Evolutionary conservation across 1,140 invertebrate species (phyloP), one percentile per base, ranked within the genome.

Genomic region (Rhagoletis zephyria): DNA sequence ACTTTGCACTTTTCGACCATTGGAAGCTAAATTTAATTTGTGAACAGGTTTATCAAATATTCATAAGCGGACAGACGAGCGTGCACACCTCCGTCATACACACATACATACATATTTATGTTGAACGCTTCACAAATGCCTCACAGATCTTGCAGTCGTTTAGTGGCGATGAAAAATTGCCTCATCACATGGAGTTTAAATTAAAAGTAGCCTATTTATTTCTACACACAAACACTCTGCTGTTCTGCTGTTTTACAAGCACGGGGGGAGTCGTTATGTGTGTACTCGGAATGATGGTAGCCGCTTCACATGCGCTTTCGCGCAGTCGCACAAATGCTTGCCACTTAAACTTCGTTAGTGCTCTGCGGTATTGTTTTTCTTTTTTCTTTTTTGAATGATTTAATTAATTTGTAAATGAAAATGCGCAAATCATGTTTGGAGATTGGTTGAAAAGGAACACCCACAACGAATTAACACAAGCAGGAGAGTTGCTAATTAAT

Each of bases 21-120:
- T 89, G 90, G 89, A 92, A 92, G 91, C 92, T 92, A 91, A 91
- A 91, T 90, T 90, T 89, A 87, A 87, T 87, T 87, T 88, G 87
- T 60, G 59, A 86, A 89, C 88, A 87, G 86, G 86, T 88, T 88
- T 67, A 56, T 87, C 64, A 88, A 85, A 85, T 64, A 85, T 63
- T 85, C 85, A 61, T 85, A 61, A 85, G 30, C 59, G 60, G 4
- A 81, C 74, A 74, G 48, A 81, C 67, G 3, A 51, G 74, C 45
- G n/a, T 30, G n/a, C 74, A 81, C 74, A 81, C 74, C 74, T 61
- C 56, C 30, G 10, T 63, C 9, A 85, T 85, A 19, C 45, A 85
- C n/a, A 12, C 30, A 16, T 61, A 61, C 7, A 16, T 60, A 85
- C 9, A 16, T 86, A 45, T 67, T 30, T 51, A 42, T 42, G 59